Evolutionary conservation across 2,888 invertebrate genomes (phyloP), one percentile per base, ranked within the genome.

Genomic region (Xestia xanthographa): DNA sequence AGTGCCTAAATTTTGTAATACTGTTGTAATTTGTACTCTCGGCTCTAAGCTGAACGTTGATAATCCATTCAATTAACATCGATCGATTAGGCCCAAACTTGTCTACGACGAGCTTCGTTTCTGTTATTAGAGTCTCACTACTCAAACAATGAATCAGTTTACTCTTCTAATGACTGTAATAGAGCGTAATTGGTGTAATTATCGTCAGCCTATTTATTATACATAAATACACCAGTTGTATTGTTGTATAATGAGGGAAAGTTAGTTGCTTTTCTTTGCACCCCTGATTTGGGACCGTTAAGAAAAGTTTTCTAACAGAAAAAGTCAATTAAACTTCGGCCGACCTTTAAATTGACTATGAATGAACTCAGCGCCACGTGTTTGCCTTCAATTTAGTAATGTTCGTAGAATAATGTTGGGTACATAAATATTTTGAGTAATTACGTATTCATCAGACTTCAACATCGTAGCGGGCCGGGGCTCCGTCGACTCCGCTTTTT

Each of bases 281-380:
- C 3, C 20, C 38, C 50, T 17, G 22, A 63, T 58, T 82, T 56
- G n/a, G 62, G 56, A 5, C 26, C 26, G n/a, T 38, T 58, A 48
- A 29, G 20, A 26, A 77, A 78, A 65, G 45, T 68, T 72, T 68
- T 34, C 4, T 53, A 56, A 78, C 83, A 83, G 65, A 68, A 80
- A 82, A 83, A 82, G 78, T 60, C 79, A 83, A 80, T 83, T 83
- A 82, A 80, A 82, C 78, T 83, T 83, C 5, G 11, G 12, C 12
- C 65, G 60, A 66, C 63, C 63, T 65, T 58, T 63, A 63, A 77
- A 77, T 77, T 80, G 70, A 56, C 83, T 82, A 56, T 56, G 48
- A 80, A 71, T 53, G 45, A 71, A 50, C 45, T 66, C 65, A 38
- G 67, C n/a, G 66, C 45, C 53, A 60, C 38, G 67, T 71, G 45